Conservation (phyloP, 2,888 invertebrate genomes). For the Tupiocoris notatus region DNA sequence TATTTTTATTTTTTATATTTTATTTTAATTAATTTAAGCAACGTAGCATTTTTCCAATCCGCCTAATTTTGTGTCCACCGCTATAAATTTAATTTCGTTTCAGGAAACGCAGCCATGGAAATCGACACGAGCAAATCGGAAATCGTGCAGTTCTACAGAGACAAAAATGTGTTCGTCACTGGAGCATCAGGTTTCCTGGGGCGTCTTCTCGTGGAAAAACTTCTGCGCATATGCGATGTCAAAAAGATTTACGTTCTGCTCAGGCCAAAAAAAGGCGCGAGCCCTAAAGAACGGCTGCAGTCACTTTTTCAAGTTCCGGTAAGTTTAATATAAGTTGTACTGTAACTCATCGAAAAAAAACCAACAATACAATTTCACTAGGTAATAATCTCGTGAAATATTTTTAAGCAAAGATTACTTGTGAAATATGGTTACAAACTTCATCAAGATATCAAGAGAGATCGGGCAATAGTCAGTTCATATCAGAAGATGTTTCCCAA, state of each 20-base stretch:
- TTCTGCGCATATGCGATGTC: conserved; percentile 66
- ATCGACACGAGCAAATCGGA: conserved; percentile 18
- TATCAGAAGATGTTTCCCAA: too few species aligned
- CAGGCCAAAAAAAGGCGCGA: conserved; percentile 80
- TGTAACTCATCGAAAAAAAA: neutral
- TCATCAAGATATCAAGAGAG: too few species aligned
- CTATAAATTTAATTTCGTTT: too few species aligned
- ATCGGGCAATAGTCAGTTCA: too few species aligned
- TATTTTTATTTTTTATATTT: too few species aligned
- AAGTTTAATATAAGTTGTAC: conserved; percentile 26
- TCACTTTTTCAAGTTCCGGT: conserved; percentile 80
- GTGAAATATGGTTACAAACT: too few species aligned
- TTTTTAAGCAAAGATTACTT: too few species aligned
- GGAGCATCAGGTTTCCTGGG: conserved; percentile 96
- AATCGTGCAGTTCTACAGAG: conserved; percentile 36
- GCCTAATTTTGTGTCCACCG: too few species aligned
- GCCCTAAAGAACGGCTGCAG: conserved; percentile 68
- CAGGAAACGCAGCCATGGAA: neutral
- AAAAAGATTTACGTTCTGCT: conserved; percentile 69
- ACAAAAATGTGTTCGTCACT: conserved; percentile 77
- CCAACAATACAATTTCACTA: neutral
- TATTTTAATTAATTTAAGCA: too few species aligned
- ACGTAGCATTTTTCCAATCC: too few species aligned
- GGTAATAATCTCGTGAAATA: too few species aligned
- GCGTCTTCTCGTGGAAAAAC: conserved; percentile 83